These are phyloP conservation scores for Agriotes lineatus DNA, from an alignment of 2,888 invertebrate genomes.

Conservation along the genomic window DNA sequence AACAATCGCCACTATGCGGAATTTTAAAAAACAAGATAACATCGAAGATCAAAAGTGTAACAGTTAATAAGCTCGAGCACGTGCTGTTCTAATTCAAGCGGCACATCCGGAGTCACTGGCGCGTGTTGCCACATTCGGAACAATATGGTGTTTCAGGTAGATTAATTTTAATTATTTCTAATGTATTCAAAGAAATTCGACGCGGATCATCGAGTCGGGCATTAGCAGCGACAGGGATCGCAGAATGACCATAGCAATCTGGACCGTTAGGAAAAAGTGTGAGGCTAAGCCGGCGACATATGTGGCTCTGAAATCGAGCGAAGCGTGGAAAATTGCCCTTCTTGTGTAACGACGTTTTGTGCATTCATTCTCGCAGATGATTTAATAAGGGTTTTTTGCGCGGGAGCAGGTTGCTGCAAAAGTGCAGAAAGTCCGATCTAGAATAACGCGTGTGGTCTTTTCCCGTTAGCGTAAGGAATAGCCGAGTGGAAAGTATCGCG, in stretches of 20 bases:
- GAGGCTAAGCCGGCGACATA: constrained; percentile 5
- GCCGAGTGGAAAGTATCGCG: constrained; percentile 39
- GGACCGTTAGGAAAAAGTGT: constrained; percentile 26
- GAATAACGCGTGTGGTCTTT: constrained; percentile 50
- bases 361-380: constrained; percentile 41
- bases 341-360: constrained; percentile 34
- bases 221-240: constrained; percentile 14
- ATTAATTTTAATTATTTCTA: constrained; percentile 27
- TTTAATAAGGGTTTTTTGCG: constrained; percentile 40
- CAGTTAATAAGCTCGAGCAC: constrained; percentile 14
- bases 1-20: neutral
- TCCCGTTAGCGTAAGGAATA: constrained; percentile 48
- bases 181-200: constrained; percentile 17
- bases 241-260: constrained; percentile 3
- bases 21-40: neutral
- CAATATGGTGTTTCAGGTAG: constrained; percentile 34
- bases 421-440: constrained; percentile 46
- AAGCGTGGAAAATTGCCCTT: constrained; percentile 36
- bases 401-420: constrained; percentile 38
- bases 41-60: too few species aligned
- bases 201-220: constrained; percentile 8
- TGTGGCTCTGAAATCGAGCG: constrained; percentile 26
- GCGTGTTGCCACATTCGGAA: constrained; percentile 23
- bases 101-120: constrained; percentile 24
- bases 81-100: constrained; percentile 8